A percentile compares a stretch with the other conserved stretches of the same genome.
Conservation (phyloP, 1,140 invertebrate genomes). For the Musca domestica region DNA sequence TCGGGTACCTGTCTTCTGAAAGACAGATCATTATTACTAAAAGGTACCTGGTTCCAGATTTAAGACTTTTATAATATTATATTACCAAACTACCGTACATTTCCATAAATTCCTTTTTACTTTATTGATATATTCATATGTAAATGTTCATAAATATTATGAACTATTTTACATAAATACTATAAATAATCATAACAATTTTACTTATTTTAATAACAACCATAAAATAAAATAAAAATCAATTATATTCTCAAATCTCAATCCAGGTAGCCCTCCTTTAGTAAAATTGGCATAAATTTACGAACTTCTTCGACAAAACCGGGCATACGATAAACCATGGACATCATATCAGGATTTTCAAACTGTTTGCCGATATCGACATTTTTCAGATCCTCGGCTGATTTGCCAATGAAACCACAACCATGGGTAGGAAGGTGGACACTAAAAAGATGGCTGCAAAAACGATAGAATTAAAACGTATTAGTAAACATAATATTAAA, state of each 20-base stretch:
- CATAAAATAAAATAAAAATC: background rate
- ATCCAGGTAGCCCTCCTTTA: slow-evolving; percentile 13
- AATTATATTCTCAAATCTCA: background rate
- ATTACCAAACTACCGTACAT: too few species aligned
- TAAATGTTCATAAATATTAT: too few species aligned
- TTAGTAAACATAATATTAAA: too few species aligned
- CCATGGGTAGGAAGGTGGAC: slow-evolving; percentile 8
- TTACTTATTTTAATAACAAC: background rate
- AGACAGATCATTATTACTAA: too few species aligned
- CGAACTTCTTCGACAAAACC: background rate
- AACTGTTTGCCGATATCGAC: background rate
- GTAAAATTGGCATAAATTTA: slow-evolving; percentile 9
- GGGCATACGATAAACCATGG: background rate
- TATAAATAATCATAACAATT: background rate
- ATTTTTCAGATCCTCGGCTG: slow-evolving; percentile 6
- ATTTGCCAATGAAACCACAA: background rate
- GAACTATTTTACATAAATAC: background rate
- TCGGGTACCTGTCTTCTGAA: too few species aligned
- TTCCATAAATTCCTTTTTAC: too few species aligned
- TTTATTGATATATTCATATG: too few species aligned
- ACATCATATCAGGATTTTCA: background rate
- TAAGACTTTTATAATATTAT: too few species aligned
- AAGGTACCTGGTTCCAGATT: too few species aligned
- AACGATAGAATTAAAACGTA: background rate
- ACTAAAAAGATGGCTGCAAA: slow-evolving; percentile 6